Conservation (phyloP, 2,888 invertebrate genomes). For the Ophion slaviceki region DNA sequence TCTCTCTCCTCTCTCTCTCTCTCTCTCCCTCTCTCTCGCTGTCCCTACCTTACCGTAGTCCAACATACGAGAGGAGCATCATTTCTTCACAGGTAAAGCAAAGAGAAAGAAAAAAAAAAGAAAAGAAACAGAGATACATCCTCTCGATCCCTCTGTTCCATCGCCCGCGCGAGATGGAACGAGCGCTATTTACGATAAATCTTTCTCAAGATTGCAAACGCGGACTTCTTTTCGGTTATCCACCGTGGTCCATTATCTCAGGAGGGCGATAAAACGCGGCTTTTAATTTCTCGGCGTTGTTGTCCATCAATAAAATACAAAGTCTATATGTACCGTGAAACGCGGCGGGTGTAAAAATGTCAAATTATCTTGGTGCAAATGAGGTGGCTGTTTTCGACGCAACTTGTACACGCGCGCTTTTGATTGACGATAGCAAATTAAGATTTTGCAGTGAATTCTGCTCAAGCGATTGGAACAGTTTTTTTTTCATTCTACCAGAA, state of each 20-base stretch:
- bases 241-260: constrained; percentile 35
- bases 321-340: constrained; percentile 1
- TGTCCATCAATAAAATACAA: constrained; percentile 6
- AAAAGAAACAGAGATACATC: constrained; percentile 6
- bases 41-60: constrained; percentile 68
- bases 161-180: constrained; percentile 27
- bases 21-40: constrained; percentile 72
- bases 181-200: constrained; percentile 54
- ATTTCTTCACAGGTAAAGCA: constrained; percentile 22
- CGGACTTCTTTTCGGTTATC: constrained; percentile 20
- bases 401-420: no score
- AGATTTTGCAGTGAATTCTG: no score
- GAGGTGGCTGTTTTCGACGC: no score
- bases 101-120: no score
- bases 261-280: constrained; percentile 33
- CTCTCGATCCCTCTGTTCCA: constrained; percentile 40
- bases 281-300: constrained; percentile 28
- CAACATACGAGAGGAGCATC: constrained; percentile 33
- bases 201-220: constrained; percentile 40
- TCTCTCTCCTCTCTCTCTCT: no score
- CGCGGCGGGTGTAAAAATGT: constrained; percentile 1
- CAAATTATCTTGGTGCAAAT: neutral
- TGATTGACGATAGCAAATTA: no score
- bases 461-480: neutral
- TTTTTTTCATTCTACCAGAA: no score